Percentiles rank a stretch among this genome's conserved stretches.
Conservation (phyloP, 2,797 vertebrate species). For the Pipistrellus nathusii region DNA sequence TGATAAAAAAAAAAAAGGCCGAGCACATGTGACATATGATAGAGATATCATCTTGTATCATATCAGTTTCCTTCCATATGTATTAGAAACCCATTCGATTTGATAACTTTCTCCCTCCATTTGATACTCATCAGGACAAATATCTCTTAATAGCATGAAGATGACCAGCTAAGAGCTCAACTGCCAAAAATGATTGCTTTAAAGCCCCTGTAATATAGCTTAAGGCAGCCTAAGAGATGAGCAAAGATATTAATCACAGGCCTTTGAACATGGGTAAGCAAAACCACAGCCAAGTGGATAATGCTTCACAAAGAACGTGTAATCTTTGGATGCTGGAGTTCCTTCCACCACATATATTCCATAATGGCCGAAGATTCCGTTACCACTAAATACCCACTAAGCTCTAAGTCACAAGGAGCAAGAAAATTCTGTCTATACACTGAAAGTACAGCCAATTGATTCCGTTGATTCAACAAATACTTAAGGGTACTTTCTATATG, state of each 20-base stretch:
- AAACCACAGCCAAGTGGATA: conserved; percentile 70
- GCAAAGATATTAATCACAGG: conserved; percentile 71
- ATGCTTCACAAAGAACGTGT: conserved; percentile 72
- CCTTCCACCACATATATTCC: conserved; percentile 62
- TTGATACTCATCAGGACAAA: conserved; percentile 57
- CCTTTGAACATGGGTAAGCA: conserved; percentile 68
- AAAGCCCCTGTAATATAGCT: conserved; percentile 73
- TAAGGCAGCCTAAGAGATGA: conserved; percentile 68
- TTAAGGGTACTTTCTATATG: background rate
- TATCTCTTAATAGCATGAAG: conserved; percentile 65
- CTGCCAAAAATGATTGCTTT: conserved; percentile 75
- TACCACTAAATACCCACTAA: conserved; percentile 63
- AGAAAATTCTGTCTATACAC: conserved; percentile 33
- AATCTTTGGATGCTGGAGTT: conserved; percentile 52
- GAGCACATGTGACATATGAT: background rate
- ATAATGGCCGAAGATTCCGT: conserved; percentile 65
- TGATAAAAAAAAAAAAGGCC: background rate
- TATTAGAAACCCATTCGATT: conserved; percentile 60
- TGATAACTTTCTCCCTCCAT: conserved; percentile 43
- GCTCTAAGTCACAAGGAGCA: conserved; percentile 42
- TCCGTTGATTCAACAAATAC: conserved; percentile 39
- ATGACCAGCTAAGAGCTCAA: conserved; percentile 74
- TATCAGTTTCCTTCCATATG: conserved; percentile 13
- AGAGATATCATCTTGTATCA: conserved; percentile 38
- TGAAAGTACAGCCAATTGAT: background rate